Evolutionary conservation across 2,888 invertebrate species (phyloP).

Genomic region (Helicoverpa assulta): DNA sequence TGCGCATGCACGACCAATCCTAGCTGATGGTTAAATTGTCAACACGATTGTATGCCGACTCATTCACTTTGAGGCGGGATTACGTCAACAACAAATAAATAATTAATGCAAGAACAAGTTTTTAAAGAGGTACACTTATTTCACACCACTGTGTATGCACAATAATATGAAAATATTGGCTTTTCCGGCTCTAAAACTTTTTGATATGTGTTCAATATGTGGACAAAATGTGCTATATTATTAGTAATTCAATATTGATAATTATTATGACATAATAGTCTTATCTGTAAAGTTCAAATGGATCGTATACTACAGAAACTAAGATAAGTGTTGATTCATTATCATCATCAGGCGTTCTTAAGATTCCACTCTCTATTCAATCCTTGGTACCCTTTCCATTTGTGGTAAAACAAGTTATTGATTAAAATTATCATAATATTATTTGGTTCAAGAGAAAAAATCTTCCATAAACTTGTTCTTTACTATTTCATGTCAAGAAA

Average conservation of each 20-base stretch:
- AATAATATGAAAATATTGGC: conserved; percentile 21
- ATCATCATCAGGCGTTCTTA: conserved; percentile 33
- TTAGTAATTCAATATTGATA: conserved; percentile 25
- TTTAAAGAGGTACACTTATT: conserved; percentile 21
- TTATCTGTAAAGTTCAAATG: conserved; percentile 57
- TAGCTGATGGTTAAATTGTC: conserved; percentile 30
- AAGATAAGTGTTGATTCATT: conserved; percentile 38
- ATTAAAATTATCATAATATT: neutral
- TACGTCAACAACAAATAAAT: conserved; percentile 48
- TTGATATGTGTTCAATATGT: conserved; percentile 34
- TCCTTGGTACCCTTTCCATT: conserved; percentile 14
- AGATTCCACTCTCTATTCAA: conserved; percentile 30
- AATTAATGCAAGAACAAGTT: conserved; percentile 33
- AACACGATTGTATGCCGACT: conserved; percentile 43
- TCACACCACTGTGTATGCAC: conserved; percentile 19
- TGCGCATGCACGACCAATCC: conserved; percentile 21
- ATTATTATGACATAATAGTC: conserved; percentile 32
- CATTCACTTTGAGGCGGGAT: conserved; percentile 35
- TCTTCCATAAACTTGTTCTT: neutral
- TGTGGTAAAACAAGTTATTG: conserved; percentile 38
- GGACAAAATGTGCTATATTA: neutral
- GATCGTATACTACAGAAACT: conserved; percentile 23
- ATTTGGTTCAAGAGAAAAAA: conserved; percentile 13
- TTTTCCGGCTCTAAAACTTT: conserved; percentile 15
- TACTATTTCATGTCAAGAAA: conserved; percentile 3